Conservation (phyloP, 2,888 invertebrate genomes). For the Phrixothrix hirtus region DNA sequence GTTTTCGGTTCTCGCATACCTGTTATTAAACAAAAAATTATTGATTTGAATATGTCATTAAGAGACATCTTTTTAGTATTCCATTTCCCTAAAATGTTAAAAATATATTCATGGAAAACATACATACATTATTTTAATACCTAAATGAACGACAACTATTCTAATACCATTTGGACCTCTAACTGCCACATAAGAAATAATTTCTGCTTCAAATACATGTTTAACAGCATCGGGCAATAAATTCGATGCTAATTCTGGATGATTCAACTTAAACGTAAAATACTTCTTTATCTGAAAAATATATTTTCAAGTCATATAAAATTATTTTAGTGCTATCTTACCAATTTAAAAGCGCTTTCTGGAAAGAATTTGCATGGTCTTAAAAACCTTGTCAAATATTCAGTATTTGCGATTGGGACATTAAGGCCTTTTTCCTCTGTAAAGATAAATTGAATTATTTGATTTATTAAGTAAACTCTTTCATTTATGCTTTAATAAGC, state of each 20-base stretch:
- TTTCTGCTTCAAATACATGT: conserved; percentile 66
- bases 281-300: conserved; percentile 74
- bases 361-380: conserved; percentile 87
- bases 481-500: too few species aligned
- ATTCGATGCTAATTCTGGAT: conserved; percentile 65
- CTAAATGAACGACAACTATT: conserved; percentile 70
- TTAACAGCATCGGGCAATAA: conserved; percentile 66
- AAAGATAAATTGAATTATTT: too few species aligned
- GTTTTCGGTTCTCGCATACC: conserved; percentile 79
- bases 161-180: conserved; percentile 71
- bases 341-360: conserved; percentile 76
- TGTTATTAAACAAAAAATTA: conserved; percentile 71
- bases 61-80: conserved; percentile 70
- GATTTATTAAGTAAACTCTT: too few species aligned
- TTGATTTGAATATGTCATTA: conserved; percentile 69
- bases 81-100: conserved; percentile 73
- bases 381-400: conserved; percentile 76
- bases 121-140: conserved; percentile 55
- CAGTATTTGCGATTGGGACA: conserved; percentile 71
- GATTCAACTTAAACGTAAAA: conserved; percentile 68
- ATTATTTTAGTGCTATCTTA: too few species aligned
- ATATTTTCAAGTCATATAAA: too few species aligned
- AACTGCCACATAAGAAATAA: conserved; percentile 70
- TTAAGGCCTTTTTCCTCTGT: conserved; percentile 65
- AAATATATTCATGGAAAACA: conserved; percentile 4